phyloP scores from a whole-genome alignment of 2,113 vertebrate species.

The Lates calcarifer region DNA sequence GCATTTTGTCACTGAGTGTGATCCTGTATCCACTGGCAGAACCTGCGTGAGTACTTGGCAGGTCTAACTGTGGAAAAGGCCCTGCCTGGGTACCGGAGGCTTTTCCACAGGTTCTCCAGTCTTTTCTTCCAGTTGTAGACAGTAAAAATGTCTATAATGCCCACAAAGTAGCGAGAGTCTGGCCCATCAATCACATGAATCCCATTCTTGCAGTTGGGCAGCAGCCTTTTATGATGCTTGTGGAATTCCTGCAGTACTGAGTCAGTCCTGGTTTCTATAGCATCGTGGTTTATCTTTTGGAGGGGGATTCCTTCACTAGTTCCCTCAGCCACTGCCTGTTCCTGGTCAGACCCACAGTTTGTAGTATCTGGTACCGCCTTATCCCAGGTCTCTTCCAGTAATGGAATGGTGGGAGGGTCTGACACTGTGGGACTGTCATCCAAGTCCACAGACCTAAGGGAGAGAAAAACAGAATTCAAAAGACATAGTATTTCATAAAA shows the following conservation, averaged over 20 bases:
- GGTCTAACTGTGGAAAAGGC: slow-evolving; percentile 88
- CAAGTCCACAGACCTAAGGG: slow-evolving; percentile 73
- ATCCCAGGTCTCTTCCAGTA: slow-evolving; percentile 59
- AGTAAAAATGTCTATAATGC: slow-evolving; percentile 89
- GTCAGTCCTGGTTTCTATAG: slow-evolving; percentile 5
- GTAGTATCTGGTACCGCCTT: slow-evolving; percentile 37
- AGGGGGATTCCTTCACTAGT: slow-evolving; percentile 9
- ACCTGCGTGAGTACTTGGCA: slow-evolving; percentile 81
- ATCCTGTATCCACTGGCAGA: slow-evolving; percentile 86
- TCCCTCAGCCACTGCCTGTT: not conserved
- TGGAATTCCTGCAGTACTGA: slow-evolving; percentile 57
- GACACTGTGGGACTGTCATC: slow-evolving; percentile 39
- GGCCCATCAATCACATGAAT: slow-evolving; percentile 87
- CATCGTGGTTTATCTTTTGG: slow-evolving; percentile 11
- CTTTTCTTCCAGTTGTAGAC: slow-evolving; percentile 86
- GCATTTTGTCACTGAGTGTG: slow-evolving; percentile 67
- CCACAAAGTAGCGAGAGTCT: slow-evolving; percentile 86
- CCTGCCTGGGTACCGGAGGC: slow-evolving; percentile 79
- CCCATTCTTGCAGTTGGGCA: slow-evolving; percentile 84
- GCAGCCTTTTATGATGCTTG: slow-evolving; percentile 84
- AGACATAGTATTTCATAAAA: not conserved
- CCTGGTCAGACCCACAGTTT: slow-evolving; percentile 20
- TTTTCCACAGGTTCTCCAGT: slow-evolving; percentile 88
- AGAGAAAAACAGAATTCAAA: not conserved
- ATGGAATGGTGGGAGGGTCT: slow-evolving; percentile 43